Base-by-base conservation (phyloP, 2,113 vertebrate species). In the Laticauda laticaudata region DNA sequence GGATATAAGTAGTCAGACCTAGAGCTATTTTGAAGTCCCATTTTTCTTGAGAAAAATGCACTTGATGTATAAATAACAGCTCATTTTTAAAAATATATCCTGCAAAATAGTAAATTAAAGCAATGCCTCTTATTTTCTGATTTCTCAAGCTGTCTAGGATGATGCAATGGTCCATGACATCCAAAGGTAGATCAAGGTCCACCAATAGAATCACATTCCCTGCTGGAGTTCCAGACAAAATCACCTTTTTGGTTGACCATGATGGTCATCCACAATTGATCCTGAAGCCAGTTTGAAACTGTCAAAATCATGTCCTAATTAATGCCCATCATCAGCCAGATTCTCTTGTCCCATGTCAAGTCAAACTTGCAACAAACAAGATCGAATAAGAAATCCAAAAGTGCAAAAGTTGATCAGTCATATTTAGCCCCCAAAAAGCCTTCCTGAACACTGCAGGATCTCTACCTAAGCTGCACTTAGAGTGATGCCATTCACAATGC, bases 351-450 rank as follows among this genome's bases (percentile, higher is more conserved):
- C 90, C 94, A 94, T 94, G 94, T 55, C 51, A 94, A 87, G 81
- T 92, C n/a, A 92, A n/a, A 92, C 94, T 57, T 86, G 20, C 55
- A 93, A 85, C 75, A 95, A 95, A 96, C 94, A 95, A 90, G 20
- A n/a, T 29, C 1, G 11, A 64, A 64, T 64, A n/a, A 64, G 26
- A 64, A n/a, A 64, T 64, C 26, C 61, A 64, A 64, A n/a, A 64
- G 26, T 29, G 3, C 11, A 29, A 64, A 64, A 11, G 1, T 12
- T 64, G 26, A 11, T 64, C 21, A 5, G 11, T 26, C 86, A n/a
- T 15, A 29, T 53, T 87, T 26, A 86, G 39, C 23, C 26, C 26
- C 14, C 2, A 9, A 6, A 9, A 88, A 89, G 43, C 39, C 56
- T 39, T 14, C 26, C 55, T 57, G 51, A 88, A 55, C 48, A 9